phyloP scores from a whole-genome alignment of 1,140 invertebrate genomes.

The Bactericera cockerelli region DNA sequence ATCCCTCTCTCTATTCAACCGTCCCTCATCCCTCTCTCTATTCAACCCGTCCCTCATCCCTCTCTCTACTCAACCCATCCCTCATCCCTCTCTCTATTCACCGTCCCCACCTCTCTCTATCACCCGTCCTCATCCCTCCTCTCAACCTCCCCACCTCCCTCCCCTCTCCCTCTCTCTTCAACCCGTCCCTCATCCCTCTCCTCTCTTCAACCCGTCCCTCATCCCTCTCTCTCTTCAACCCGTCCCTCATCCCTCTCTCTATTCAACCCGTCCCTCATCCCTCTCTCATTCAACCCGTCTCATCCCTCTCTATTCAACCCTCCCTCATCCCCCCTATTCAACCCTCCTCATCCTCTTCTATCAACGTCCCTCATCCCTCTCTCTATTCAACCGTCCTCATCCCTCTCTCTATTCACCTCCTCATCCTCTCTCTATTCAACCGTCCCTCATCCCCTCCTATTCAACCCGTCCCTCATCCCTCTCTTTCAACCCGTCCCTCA shows the following conservation, averaged over 20 bases:
- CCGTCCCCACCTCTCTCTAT: background rate
- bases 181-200: background rate
- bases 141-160: background rate
- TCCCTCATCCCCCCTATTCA: constrained; percentile 21
- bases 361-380: constrained; percentile 18
- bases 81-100: constrained; percentile 5
- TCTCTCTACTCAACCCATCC: constrained; percentile 1
- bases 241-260: background rate
- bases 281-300: too few relatives aligned
- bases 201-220: background rate
- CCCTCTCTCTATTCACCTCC: background rate
- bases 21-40: too few relatives aligned
- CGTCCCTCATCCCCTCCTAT: constrained; percentile 16
- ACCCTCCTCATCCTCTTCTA: constrained; percentile 23
- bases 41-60: too few relatives aligned
- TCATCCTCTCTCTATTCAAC: constrained; percentile 23
- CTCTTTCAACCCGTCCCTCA: constrained; percentile 3
- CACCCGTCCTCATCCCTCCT: background rate
- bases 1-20: too few relatives aligned
- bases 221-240: background rate
- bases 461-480: constrained; percentile 15
- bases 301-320: background rate
- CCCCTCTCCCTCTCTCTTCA: background rate
- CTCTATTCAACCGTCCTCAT: constrained; percentile 13
- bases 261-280: too few relatives aligned